These are phyloP conservation scores for Spongilla lacustris DNA, from an alignment of 37 sponge, comb jelly and placozoan species.

Conservation along the genomic window DNA sequence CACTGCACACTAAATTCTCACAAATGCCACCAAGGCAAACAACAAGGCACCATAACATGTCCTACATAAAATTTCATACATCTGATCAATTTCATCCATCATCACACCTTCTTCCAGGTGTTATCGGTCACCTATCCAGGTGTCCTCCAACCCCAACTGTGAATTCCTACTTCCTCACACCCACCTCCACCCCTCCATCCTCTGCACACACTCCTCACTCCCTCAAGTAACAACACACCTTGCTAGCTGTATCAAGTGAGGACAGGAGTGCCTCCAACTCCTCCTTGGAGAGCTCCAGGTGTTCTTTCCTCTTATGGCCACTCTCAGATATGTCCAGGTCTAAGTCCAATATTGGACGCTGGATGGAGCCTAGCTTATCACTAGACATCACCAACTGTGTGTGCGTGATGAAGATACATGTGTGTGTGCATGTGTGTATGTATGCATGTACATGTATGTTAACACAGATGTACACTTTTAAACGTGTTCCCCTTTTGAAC, in stretches of 20 bases:
- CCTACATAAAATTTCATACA: no score
- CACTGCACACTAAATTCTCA: no score
- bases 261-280: slow-evolving; percentile 56
- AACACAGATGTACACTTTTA: not conserved
- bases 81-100: no score
- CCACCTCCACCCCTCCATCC: not conserved
- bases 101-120: no score
- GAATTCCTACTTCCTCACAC: not conserved
- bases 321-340: slow-evolving; percentile 53
- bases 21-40: no score
- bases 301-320: slow-evolving; percentile 31
- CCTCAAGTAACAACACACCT: slow-evolving; percentile 26
- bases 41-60: no score
- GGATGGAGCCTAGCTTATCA: slow-evolving; percentile 69
- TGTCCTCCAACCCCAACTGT: no score
- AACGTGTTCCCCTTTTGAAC: no score
- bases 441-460: not conserved
- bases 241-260: slow-evolving; percentile 78
- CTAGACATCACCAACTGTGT: slow-evolving; percentile 76
- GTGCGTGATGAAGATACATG: not conserved
- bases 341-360: slow-evolving; percentile 60
- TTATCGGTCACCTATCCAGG: no score
- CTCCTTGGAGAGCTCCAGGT: slow-evolving; percentile 61
- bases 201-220: not conserved
- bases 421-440: not conserved